A percentile compares a stretch with the other conserved stretches of the same genome.
These are phyloP conservation scores for Patiria pectinifera DNA, from an alignment of 53 echinoderm and acorn worm genomes.

Conservation along the genomic window DNA sequence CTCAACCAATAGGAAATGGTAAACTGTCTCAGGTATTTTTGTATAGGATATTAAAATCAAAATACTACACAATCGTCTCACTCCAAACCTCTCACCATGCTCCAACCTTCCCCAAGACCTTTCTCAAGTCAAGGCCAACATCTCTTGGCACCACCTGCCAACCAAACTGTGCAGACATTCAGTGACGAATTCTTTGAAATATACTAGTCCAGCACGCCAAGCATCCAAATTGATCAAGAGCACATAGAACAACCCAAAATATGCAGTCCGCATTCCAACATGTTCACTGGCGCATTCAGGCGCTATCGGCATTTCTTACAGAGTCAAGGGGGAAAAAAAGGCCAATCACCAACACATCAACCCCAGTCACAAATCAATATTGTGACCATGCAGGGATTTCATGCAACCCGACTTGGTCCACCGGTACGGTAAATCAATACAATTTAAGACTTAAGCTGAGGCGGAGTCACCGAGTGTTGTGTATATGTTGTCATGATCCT, in stretches of 20 bases:
- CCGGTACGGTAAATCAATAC: slow-evolving; percentile 17
- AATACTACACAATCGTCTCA: no score
- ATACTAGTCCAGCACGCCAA: not conserved
- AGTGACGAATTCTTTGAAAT: not conserved
- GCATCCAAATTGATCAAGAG: not conserved
- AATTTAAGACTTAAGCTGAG: not conserved
- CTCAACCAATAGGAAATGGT: no score
- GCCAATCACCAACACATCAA: slow-evolving; percentile 13
- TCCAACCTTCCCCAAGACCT: not conserved
- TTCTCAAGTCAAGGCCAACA: not conserved
- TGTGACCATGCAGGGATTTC: not conserved
- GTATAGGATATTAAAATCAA: no score
- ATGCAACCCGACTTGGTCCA: not conserved
- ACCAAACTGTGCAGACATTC: not conserved
- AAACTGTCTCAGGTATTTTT: no score
- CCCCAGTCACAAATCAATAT: slow-evolving; percentile 25
- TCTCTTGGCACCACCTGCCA: not conserved
- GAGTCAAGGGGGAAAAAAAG: not conserved
- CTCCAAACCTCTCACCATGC: no score
- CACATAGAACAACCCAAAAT: not conserved
- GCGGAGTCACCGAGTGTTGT: not conserved
- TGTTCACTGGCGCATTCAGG: not conserved
- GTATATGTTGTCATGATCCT: not conserved
- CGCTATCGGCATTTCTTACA: not conserved
- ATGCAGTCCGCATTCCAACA: not conserved